Evolutionary conservation across 2,797 vertebrate species (phyloP).

Genomic region (Melanotaenia parkinsoni): DNA sequence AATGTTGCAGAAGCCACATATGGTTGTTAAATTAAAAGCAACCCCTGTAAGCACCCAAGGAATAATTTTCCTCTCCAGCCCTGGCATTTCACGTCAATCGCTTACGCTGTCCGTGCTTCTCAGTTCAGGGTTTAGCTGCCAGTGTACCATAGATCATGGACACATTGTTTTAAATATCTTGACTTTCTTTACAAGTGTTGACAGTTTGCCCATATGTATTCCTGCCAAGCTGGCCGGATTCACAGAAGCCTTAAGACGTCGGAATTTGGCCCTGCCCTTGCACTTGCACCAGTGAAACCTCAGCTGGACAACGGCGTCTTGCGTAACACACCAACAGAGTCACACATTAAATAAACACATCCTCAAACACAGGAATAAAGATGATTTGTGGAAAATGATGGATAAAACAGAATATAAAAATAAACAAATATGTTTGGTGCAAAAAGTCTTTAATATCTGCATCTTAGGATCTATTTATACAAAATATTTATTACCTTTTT

Average conservation of each 20-base stretch:
- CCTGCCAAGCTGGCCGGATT: constrained; percentile 80
- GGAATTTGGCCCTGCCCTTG: constrained; percentile 79
- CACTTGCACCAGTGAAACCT: constrained; percentile 70
- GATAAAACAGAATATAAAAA: constrained; percentile 16
- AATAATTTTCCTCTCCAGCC: constrained; percentile 46
- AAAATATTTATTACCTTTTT: background rate
- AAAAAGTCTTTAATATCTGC: background rate
- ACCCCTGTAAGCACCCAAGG: constrained; percentile 8
- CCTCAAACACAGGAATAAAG: constrained; percentile 34
- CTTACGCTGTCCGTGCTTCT: constrained; percentile 52
- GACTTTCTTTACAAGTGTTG: constrained; percentile 82
- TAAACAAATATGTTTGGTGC: background rate
- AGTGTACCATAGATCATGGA: constrained; percentile 82
- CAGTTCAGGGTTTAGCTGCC: constrained; percentile 64
- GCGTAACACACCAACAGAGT: constrained; percentile 61
- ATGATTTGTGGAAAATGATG: constrained; percentile 30
- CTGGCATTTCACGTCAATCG: constrained; percentile 56
- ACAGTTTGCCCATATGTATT: constrained; percentile 80
- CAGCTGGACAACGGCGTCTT: constrained; percentile 59
- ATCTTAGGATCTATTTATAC: background rate
- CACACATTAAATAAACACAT: constrained; percentile 56
- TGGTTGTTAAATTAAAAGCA: constrained; percentile 33
- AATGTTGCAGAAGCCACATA: constrained; percentile 18
- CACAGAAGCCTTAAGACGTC: constrained; percentile 78
- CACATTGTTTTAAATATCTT: constrained; percentile 84